Base-by-base conservation (phyloP, 2,888 invertebrate genomes). In the Noctua pronuba region DNA sequence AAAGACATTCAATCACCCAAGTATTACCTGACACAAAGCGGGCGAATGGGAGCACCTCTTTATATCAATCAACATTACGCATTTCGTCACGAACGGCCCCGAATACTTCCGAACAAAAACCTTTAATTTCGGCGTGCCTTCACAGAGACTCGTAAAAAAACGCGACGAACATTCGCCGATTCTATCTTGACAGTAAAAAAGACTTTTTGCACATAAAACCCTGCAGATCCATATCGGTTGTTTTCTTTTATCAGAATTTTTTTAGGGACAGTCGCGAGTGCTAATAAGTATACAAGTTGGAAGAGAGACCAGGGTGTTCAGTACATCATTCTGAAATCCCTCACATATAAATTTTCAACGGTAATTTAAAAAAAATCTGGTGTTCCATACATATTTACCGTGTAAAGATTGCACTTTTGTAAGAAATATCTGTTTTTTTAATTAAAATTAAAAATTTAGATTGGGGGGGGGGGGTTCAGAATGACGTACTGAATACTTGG, bases 111-210 rank as follows among this genome's bases (percentile, higher is more conserved):
- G 60, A 84, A 86, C 84, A 86, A 88, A 87, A 89, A 86, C 84
- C 86, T 88, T 88, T 89, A 88, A 90, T 90, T 91, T 84, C 76
- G 67, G 78, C 86, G 70, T 85, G 86, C 84, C 82, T 82, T 77
- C 80, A 84, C 84, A 79, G 83, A 75, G 77, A 65, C 75, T 89
- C 90, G 88, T 93, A 92, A 92, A 92, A 90, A 89, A 89, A 88
- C 90, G 85, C 84, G 81, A 79, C 76, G 88, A 88, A 88, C 88
- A 90, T 91, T 90, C 78, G 52, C 83, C 86, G 88, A 90, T 91
- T 87, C 90, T 90, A 91, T 91, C 90, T 85, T 74, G 71, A 84
- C 89, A 88, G 90, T 91, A 91, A 79, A 73, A 90, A 91, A 90
- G 83, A 83, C 80, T 31, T 84, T 35, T 64, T 64, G 64, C 64